Evolutionary conservation across 1,140 invertebrate genomes (phyloP).

Genomic region (Drosophila quadrilineata): DNA sequence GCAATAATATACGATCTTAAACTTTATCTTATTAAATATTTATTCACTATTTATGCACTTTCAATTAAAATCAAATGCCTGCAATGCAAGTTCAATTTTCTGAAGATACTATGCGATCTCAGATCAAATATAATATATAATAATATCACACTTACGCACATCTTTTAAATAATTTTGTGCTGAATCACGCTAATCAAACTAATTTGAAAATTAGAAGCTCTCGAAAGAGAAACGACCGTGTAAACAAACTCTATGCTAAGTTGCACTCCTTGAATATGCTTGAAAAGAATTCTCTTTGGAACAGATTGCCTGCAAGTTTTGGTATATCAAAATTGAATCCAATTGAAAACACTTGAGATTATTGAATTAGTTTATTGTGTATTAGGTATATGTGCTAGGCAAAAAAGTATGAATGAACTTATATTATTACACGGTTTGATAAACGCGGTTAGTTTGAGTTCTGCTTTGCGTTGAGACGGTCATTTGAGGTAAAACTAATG

Average conservation of each 20-base stretch:
- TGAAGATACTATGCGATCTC: no score
- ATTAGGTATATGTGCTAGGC: no score
- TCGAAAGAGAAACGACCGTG: no score
- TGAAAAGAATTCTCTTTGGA: background rate
- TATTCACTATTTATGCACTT: background rate
- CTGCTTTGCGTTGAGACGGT: slow-evolving; percentile 1
- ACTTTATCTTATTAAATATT: background rate
- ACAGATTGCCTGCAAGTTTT: no score
- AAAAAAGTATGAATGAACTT: background rate
- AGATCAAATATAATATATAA: no score
- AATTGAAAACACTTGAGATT: slow-evolving; percentile 1
- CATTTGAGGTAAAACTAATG: background rate
- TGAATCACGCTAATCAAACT: no score
- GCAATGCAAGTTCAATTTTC: no score
- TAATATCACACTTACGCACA: no score
- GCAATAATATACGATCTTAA: slow-evolving; percentile 89
- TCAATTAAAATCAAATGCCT: background rate
- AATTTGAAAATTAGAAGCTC: no score
- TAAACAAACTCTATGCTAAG: no score
- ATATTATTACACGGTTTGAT: background rate
- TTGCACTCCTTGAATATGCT: no score
- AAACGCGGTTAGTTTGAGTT: slow-evolving; percentile 6
- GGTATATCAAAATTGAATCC: slow-evolving; percentile 3
- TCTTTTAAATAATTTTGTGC: no score
- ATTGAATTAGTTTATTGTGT: slow-evolving; percentile 12